Evolutionary conservation across 2,797 vertebrate species (phyloP).

Genomic region (Enteromius radiatus): DNA sequence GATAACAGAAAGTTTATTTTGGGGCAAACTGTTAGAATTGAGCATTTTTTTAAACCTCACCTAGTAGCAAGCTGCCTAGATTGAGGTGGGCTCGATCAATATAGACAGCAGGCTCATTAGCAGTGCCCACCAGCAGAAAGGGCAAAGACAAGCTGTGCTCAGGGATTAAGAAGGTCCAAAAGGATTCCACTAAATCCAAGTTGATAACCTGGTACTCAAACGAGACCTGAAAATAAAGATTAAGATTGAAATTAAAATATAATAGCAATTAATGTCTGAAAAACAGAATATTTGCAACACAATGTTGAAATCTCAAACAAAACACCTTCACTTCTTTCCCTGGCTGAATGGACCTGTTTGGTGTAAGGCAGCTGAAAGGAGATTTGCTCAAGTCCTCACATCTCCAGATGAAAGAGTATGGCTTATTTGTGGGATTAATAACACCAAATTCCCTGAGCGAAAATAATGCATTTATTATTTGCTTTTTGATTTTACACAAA

Average conservation of each 20-base stretch:
- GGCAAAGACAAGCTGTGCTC: conserved; percentile 80
- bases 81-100: conserved; percentile 82
- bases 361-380: conserved; percentile 82
- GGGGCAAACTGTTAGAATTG: not conserved
- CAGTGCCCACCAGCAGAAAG: conserved; percentile 85
- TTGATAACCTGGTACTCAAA: conserved; percentile 83
- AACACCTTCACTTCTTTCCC: conserved; percentile 85
- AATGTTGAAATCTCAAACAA: not conserved
- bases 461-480: conserved; percentile 3
- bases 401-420: conserved; percentile 84
- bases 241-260: not conserved
- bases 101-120: conserved; percentile 80
- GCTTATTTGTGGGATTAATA: conserved; percentile 84
- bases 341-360: conserved; percentile 77
- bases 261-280: not conserved
- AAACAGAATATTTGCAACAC: not conserved
- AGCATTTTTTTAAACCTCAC: conserved; percentile 70
- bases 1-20: not conserved
- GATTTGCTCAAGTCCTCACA: conserved; percentile 75
- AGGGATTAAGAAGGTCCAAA: conserved; percentile 86
- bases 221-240: conserved; percentile 71
- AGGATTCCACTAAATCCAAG: conserved; percentile 82
- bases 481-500: too few relatives aligned
- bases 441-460: conserved; percentile 81
- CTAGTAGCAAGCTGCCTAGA: conserved; percentile 81